Percentiles rank a stretch among this genome's conserved stretches.
Evolutionary conservation across 2,113 vertebrate genomes (phyloP).

Genomic region (Rhinolophus sinicus): DNA sequence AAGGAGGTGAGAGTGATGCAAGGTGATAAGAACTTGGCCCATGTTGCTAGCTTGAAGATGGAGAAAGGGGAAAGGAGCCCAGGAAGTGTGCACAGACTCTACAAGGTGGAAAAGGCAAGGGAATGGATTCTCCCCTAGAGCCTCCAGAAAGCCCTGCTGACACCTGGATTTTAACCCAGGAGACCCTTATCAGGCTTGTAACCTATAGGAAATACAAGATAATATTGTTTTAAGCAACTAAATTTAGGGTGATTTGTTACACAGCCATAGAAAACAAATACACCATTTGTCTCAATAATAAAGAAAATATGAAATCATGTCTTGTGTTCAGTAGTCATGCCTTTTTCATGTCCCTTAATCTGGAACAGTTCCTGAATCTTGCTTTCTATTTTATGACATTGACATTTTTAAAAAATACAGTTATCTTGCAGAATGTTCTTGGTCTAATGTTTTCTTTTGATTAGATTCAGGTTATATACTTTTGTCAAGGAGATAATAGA

Average conservation of each 20-base stretch:
- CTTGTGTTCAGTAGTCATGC: background rate
- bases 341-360: background rate
- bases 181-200: background rate
- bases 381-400: background rate
- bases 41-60: background rate
- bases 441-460: background rate
- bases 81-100: accelerated
- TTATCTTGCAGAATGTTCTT: background rate
- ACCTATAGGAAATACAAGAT: background rate
- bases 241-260: background rate
- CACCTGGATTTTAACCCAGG: background rate
- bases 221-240: background rate
- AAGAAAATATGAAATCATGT: background rate
- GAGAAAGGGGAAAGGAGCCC: background rate
- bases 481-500: background rate
- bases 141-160: background rate
- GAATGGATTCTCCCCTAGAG: background rate
- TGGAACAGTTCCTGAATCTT: background rate
- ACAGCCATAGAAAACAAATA: background rate
- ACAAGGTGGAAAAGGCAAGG: background rate
- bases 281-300: background rate
- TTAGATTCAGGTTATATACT: background rate
- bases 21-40: background rate
- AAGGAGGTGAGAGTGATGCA: background rate
- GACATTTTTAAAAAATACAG: background rate